Percentiles rank a stretch among this genome's conserved stretches.
phyloP scores from a whole-genome alignment of 2,113 vertebrate genomes.

The Scomber japonicus region DNA sequence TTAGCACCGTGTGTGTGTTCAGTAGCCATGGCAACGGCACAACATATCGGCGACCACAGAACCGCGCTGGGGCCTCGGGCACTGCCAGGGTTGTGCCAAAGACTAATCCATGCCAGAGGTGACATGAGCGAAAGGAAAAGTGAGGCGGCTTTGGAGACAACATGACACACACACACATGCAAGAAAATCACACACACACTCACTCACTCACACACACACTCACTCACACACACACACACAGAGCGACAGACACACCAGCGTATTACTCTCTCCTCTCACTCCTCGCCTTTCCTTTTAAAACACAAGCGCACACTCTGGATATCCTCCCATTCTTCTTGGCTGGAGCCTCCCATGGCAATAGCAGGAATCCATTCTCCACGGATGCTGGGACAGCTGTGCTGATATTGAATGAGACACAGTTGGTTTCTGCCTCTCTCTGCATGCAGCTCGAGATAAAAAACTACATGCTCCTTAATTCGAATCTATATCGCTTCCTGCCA shows the following conservation, averaged over 20 bases:
- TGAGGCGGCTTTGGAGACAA: slow-evolving; percentile 69
- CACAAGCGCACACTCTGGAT: slow-evolving; percentile 82
- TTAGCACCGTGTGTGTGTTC: slow-evolving; percentile 76
- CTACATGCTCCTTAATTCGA: slow-evolving; percentile 82
- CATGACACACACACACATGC: slow-evolving; percentile 67
- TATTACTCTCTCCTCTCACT: slow-evolving; percentile 64
- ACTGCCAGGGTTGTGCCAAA: slow-evolving; percentile 81
- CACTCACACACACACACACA: slow-evolving; percentile 12
- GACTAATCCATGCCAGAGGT: slow-evolving; percentile 86
- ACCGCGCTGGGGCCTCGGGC: slow-evolving; percentile 78
- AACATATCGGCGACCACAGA: slow-evolving; percentile 86
- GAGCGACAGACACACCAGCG: slow-evolving; percentile 27
- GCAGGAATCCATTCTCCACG: slow-evolving; percentile 88
- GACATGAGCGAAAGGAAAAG: slow-evolving; percentile 81
- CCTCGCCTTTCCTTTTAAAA: slow-evolving; percentile 72
- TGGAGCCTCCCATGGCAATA: slow-evolving; percentile 84
- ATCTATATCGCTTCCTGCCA: slow-evolving; percentile 75
- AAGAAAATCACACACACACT: slow-evolving; percentile 19
- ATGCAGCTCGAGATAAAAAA: slow-evolving; percentile 82
- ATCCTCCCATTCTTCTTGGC: slow-evolving; percentile 87
- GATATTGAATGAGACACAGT: slow-evolving; percentile 82
- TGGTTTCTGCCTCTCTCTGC: slow-evolving; percentile 76
- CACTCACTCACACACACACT: slow-evolving; percentile 15
- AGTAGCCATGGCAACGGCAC: slow-evolving; percentile 85
- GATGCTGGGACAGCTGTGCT: slow-evolving; percentile 86